phyloP scores from a whole-genome alignment of 2,113 vertebrate genomes.

The Bubo bubo region DNA sequence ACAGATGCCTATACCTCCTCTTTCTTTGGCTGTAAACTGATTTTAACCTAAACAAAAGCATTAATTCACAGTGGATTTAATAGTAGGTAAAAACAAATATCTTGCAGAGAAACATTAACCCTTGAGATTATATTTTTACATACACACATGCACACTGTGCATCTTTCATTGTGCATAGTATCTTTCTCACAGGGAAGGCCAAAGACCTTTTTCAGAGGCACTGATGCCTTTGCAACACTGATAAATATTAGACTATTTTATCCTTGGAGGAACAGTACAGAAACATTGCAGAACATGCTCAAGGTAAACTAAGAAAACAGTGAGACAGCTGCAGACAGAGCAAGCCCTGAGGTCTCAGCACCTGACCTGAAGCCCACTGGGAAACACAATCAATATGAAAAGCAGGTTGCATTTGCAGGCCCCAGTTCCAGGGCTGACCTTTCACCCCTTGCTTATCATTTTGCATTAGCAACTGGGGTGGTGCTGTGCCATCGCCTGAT shows the following conservation, averaged over 20 bases:
- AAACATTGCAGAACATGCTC: not conserved
- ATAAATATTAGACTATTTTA: not conserved
- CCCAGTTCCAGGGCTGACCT: not conserved
- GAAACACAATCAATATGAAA: constrained; percentile 3
- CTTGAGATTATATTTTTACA: not conserved
- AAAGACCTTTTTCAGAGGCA: not conserved
- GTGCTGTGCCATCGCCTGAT: not conserved
- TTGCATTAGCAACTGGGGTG: constrained; percentile 25
- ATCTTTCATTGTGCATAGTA: not conserved
- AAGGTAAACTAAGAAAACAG: not conserved
- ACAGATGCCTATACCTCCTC: not conserved
- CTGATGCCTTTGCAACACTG: not conserved
- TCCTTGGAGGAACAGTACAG: not conserved
- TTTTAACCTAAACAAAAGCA: constrained; percentile 6
- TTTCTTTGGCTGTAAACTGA: not conserved
- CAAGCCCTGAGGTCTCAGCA: not conserved
- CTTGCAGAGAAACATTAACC: not conserved
- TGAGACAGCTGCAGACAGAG: not conserved
- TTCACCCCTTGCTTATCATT: not conserved
- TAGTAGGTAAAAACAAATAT: not conserved
- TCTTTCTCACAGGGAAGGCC: not conserved
- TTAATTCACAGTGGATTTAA: constrained; percentile 15
- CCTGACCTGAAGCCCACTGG: not conserved
- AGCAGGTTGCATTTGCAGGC: not conserved
- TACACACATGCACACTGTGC: not conserved